Percentiles rank a stretch among this genome's conserved stretches.
These are phyloP conservation scores for Parotia lawesii DNA, from an alignment of 2,113 vertebrate genomes.

Conservation along the genomic window DNA sequence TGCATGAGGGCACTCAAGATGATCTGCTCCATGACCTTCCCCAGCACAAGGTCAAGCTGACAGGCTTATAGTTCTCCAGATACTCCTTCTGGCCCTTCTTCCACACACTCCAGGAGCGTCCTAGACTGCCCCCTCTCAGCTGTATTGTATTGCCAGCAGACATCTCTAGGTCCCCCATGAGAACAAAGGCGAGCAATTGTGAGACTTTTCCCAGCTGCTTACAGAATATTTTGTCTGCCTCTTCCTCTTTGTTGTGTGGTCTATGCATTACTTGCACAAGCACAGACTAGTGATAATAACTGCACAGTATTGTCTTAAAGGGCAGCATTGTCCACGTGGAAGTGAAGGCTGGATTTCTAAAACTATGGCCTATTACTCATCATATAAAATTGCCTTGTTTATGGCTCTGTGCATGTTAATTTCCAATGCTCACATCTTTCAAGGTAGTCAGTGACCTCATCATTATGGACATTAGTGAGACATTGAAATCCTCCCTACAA, in stretches of 20 bases:
- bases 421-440: not conserved
- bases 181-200: not conserved
- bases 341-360: not conserved
- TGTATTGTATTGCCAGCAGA: not conserved
- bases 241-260: not conserved
- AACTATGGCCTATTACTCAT: not conserved
- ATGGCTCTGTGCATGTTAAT: not conserved
- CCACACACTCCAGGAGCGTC: not conserved
- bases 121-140: not conserved
- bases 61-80: not conserved
- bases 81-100: not conserved
- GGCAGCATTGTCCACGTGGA: not conserved
- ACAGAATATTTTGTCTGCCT: not conserved
- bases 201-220: not conserved
- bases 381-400: not conserved
- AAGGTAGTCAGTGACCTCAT: not conserved
- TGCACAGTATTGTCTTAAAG: not conserved
- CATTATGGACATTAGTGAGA: rapidly evolving
- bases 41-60: not conserved
- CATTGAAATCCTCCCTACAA: not conserved
- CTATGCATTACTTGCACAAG: not conserved
- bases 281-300: not conserved
- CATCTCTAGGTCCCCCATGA: not conserved
- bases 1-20: not conserved
- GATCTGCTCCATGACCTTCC: not conserved